Percentiles rank a stretch among this genome's conserved stretches.
Evolutionary conservation across 2,888 invertebrate species (phyloP).

Genomic region (Dinocampus coccinellae): DNA sequence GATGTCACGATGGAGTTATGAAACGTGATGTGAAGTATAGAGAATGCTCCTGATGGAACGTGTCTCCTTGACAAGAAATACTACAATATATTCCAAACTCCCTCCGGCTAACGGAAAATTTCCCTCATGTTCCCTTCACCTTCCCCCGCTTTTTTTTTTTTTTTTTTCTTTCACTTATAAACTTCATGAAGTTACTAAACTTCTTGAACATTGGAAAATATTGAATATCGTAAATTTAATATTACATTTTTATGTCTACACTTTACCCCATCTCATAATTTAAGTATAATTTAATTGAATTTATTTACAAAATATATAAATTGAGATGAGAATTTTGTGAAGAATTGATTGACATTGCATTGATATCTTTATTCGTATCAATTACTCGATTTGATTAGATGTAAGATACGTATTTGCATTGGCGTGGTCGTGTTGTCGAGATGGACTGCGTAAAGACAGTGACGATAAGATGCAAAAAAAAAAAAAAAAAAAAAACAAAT

Average conservation of each 20-base stretch:
- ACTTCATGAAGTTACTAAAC: constrained; percentile 38
- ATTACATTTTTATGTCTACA: background rate
- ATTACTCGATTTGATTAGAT: constrained; percentile 69
- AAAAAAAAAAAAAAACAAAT: too few species aligned
- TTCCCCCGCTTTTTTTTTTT: too few species aligned
- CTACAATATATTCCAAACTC: too few species aligned
- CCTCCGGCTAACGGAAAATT: constrained; percentile 61
- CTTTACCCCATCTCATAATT: background rate
- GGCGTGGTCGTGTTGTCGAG: constrained; percentile 10
- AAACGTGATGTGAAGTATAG: constrained; percentile 5
- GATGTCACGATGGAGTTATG: background rate
- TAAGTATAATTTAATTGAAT: background rate
- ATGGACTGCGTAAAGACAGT: constrained; percentile 19
- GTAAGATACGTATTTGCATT: constrained; percentile 46
- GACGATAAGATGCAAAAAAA: constrained; percentile 31
- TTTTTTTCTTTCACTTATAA: background rate
- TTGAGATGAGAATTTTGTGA: background rate
- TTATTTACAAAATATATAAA: background rate
- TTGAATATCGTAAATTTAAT: constrained; percentile 62
- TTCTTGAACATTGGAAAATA: constrained; percentile 54
- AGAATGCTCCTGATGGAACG: background rate
- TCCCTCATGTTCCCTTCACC: too few species aligned
- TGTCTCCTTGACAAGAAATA: constrained; percentile 4
- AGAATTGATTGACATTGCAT: constrained; percentile 37
- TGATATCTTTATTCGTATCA: constrained; percentile 68